A percentile compares a stretch with the other conserved stretches of the same genome.
Conservation (phyloP, 2,113 vertebrate genomes). For the Trematocara zebra region DNA sequence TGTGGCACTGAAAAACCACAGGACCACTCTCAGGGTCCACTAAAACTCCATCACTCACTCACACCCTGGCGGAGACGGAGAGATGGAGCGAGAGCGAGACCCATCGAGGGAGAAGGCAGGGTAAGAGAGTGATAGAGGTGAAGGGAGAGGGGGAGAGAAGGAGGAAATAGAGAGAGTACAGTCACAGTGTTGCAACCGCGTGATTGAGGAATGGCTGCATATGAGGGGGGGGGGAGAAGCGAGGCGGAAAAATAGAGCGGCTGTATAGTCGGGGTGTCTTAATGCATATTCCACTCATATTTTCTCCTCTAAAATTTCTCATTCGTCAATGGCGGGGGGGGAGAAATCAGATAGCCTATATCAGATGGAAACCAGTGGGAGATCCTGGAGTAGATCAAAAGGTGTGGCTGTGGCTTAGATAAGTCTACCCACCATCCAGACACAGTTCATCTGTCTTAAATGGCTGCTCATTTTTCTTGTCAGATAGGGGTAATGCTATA, state of each 20-base stretch:
- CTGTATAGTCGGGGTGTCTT: constrained; percentile 50
- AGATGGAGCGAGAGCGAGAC: constrained; percentile 12
- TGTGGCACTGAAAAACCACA: constrained; percentile 69
- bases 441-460: constrained; percentile 72
- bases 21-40: constrained; percentile 68
- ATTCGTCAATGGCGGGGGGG: constrained; percentile 33
- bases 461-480: constrained; percentile 71
- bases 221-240: not conserved
- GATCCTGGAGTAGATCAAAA: constrained; percentile 63
- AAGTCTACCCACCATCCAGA: constrained; percentile 58
- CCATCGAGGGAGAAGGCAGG: not conserved
- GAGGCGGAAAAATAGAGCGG: constrained; percentile 44
- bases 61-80: constrained; percentile 49
- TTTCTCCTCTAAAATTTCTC: constrained; percentile 45
- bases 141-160: constrained; percentile 4
- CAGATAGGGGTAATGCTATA: constrained; percentile 55
- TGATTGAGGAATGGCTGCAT: constrained; percentile 54
- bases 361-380: constrained; percentile 61
- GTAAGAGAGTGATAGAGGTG: constrained; percentile 15
- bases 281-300: constrained; percentile 70
- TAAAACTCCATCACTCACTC: constrained; percentile 75
- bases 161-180: not conserved
- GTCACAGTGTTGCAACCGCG: constrained; percentile 35
- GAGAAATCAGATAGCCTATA: constrained; percentile 62
- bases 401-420: constrained; percentile 67